Conservation (phyloP, 2,113 vertebrate species). For the Mustela lutreola region DNA sequence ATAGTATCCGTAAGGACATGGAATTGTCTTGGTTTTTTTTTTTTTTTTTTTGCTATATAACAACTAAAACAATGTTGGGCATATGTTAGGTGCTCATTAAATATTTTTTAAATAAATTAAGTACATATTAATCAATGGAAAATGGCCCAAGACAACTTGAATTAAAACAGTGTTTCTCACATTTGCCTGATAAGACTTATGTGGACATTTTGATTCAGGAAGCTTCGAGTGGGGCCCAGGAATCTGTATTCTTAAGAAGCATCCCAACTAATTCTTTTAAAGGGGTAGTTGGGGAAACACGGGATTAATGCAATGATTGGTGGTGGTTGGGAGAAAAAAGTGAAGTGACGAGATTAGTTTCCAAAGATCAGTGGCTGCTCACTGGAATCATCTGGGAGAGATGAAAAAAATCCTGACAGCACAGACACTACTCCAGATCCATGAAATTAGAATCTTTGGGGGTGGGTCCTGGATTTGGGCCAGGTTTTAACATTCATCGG, state of each 20-base stretch:
- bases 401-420: background rate
- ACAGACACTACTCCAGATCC: background rate
- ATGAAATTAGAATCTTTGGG: background rate
- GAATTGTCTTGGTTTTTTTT: background rate
- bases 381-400: background rate
- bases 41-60: background rate
- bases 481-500: background rate
- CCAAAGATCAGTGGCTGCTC: background rate
- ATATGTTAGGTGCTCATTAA: slow-evolving; percentile 5
- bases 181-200: background rate
- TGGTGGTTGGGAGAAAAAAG: background rate
- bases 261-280: background rate
- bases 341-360: background rate
- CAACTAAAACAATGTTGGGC: background rate
- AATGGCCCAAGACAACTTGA: background rate
- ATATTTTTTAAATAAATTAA: background rate
- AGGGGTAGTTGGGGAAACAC: background rate
- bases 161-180: background rate
- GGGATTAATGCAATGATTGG: background rate
- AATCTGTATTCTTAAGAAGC: background rate
- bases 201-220: background rate
- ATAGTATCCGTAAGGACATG: background rate
- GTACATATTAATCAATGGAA: background rate
- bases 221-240: background rate
- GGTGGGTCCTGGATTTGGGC: background rate